Conservation (phyloP, 2,113 vertebrate species). For the Gymnogyps californianus region DNA sequence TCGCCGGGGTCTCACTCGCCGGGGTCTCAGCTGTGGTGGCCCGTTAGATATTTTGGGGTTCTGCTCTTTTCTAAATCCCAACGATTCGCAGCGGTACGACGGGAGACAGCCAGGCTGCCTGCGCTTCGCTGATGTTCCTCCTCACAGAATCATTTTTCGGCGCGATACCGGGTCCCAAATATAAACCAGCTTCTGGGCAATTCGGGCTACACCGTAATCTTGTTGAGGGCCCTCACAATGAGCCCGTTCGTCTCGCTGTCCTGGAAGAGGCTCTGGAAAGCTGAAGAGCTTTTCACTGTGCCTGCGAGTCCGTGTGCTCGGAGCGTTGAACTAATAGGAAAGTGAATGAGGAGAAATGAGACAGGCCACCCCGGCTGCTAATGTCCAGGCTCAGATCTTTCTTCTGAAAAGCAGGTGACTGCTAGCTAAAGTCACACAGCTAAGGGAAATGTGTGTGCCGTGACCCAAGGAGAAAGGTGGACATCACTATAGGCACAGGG, state of each 20-base stretch:
- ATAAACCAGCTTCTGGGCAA: background rate
- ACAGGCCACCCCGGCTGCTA: background rate
- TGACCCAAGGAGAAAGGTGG: background rate
- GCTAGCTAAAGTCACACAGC: background rate
- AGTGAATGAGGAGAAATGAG: background rate
- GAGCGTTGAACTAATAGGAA: background rate
- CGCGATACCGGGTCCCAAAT: fast-evolving
- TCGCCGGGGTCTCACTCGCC: too few species aligned
- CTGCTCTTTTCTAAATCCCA: background rate
- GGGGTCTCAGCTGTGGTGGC: too few species aligned
- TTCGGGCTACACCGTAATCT: background rate
- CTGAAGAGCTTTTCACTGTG: background rate
- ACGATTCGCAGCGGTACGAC: fast-evolving
- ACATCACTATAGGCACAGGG: fast-evolving
- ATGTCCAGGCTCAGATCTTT: too few species aligned
- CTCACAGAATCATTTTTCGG: background rate
- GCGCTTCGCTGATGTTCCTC: fast-evolving
- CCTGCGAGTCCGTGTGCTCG: background rate
- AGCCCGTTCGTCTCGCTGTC: fast-evolving
- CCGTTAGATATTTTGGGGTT: background rate
- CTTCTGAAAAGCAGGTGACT: background rate
- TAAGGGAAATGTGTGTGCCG: background rate
- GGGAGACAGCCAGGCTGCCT: background rate
- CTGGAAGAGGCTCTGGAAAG: background rate
- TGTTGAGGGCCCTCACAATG: too few species aligned